Percentiles rank a stretch among this genome's conserved stretches.
These are phyloP conservation scores for Eustalomyia histrio DNA, from an alignment of 2,888 invertebrate genomes.

Conservation along the genomic window DNA sequence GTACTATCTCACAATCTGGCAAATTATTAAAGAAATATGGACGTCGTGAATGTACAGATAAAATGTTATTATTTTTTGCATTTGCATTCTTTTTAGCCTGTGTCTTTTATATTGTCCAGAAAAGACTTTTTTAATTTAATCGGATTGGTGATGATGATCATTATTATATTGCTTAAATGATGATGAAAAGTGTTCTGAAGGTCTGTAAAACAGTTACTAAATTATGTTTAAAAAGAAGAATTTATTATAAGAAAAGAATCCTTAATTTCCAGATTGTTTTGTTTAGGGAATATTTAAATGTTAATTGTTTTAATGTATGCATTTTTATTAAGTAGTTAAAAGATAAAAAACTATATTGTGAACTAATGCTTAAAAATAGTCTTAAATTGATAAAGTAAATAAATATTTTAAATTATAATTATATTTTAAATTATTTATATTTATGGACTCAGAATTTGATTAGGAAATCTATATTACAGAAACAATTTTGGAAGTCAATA, in stretches of 20 bases:
- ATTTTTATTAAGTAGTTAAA: conserved; percentile 45
- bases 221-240: conserved; percentile 18
- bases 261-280: conserved; percentile 53
- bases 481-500: too few species aligned
- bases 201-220: conserved; percentile 11
- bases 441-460: too few species aligned
- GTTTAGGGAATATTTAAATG: conserved; percentile 52
- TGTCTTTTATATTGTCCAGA: conserved; percentile 95
- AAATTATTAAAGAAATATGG: conserved; percentile 96
- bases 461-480: too few species aligned
- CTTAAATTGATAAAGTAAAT: conserved; percentile 37
- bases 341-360: conserved; percentile 1
- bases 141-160: neutral
- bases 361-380: conserved; percentile 50
- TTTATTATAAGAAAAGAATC: conserved; percentile 13
- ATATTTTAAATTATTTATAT: too few species aligned
- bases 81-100: conserved; percentile 94
- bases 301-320: conserved; percentile 42
- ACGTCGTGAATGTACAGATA: conserved; percentile 96
- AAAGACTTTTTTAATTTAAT: conserved; percentile 86
- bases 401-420: conserved; percentile 44
- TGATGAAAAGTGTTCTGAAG: too few species aligned
- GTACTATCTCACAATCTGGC: conserved; percentile 92
- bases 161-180: neutral
- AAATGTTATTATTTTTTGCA: conserved; percentile 92